Evolutionary conservation across 2,888 invertebrate genomes (phyloP).

Genomic region (Leptarthrus brevirostris): DNA sequence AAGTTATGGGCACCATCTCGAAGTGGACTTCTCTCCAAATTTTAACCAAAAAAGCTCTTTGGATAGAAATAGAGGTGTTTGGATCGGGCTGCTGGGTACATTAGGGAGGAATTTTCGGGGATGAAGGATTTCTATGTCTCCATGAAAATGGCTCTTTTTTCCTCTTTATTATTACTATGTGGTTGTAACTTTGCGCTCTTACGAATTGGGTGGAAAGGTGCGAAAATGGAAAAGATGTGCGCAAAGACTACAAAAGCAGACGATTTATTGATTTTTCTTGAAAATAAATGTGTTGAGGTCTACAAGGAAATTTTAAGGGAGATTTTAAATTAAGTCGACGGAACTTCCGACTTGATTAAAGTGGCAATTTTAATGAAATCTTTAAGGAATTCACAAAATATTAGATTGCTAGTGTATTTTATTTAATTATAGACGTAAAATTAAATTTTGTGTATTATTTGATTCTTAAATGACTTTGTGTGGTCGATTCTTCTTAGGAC

Average conservation of each 20-base stretch:
- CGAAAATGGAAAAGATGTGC: constrained; percentile 52
- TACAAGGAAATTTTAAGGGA: not conserved
- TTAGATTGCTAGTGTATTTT: too few species aligned
- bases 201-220: constrained; percentile 51
- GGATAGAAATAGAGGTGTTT: constrained; percentile 7
- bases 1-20: constrained; percentile 13
- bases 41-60: constrained; percentile 43
- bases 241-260: constrained; percentile 46
- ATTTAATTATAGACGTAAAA: too few species aligned
- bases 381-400: too few species aligned
- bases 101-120: not conserved
- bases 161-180: constrained; percentile 46
- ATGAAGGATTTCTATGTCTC: constrained; percentile 12
- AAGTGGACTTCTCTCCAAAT: constrained; percentile 15
- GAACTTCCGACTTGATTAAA: not conserved
- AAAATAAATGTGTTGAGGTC: constrained; percentile 2
- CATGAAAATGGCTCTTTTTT: constrained; percentile 45
- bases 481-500: not conserved
- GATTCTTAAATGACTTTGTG: not conserved
- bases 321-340: constrained; percentile 5
- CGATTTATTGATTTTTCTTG: constrained; percentile 45
- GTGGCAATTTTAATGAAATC: not conserved
- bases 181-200: constrained; percentile 31
- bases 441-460: not conserved
- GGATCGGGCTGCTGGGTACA: not conserved